Evolutionary conservation across 2,797 vertebrate species (phyloP), one percentile per base, ranked within the genome.

Genomic region (Pangasius mekongensis): DNA sequence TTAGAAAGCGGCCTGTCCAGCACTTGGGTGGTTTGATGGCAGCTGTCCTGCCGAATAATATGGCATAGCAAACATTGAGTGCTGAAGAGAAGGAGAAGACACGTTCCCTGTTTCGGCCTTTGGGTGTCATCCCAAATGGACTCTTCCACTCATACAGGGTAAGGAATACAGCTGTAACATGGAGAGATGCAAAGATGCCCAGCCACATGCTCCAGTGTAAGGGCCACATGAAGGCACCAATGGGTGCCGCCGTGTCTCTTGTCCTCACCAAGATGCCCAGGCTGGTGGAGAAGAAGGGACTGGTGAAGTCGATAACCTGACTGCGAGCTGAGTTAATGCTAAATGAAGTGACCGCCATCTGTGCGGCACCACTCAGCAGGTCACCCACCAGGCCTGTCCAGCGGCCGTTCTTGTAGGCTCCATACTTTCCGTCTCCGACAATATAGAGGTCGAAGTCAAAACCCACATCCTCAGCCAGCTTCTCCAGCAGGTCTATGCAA

Each of bases 141-240:
- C 98, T 99, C 93, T 97, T 97, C 98, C 98, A 99, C 91, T 99
- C 98, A 8, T 99, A 99, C 8, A 99, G 93, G 36, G 98, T 99
- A 90, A 99, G 97, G 89, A 99, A 99, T 89, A 99, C 56, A 73
- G 98, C 98, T 33, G 98, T 99, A 93, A 99, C 97, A 2, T 99
- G 98, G 39, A 99, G 96, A 83, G 98, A 97, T 85, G 99, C 97
- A 52, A 99, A 99, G 95, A 99, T 99, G 90, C 98, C 98, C 71
- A 99, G 94, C 98, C 98, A 99, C 98, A 99, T 99, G 88, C 97
- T 98, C 98, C 98, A 99, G 93, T 99, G 98, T 58, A 99, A 97
- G 49, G 98, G 98, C 98, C 98, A 99, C 98, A 99, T 99, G 95
- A 99, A 99, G 92, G 98, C 98, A 83, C 98, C 98, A 62, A 99